Evolutionary conservation across 2,797 vertebrate species (phyloP).

Genomic region (Rhynchotus rufescens): DNA sequence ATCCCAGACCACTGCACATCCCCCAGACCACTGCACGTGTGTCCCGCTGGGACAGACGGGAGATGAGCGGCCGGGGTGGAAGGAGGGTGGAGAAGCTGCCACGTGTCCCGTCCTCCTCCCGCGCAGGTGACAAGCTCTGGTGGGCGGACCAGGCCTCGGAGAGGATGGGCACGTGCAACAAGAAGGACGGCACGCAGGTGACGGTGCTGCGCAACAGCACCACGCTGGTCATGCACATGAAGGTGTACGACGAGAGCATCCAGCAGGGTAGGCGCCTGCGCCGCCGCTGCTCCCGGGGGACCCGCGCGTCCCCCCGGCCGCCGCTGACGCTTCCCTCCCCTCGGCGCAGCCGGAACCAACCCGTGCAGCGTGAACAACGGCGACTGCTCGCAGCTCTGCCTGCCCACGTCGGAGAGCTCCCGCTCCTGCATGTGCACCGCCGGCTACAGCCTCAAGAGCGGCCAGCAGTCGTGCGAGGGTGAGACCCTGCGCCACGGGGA

Average conservation of each 20-base stretch:
- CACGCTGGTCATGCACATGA: conserved; percentile 96
- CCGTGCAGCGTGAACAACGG: conserved; percentile 94
- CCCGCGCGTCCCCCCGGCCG: fast-evolving
- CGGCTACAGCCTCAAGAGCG: conserved; percentile 93
- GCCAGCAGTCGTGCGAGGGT: conserved; percentile 96
- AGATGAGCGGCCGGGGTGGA: fast-evolving
- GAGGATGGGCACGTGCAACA: conserved; percentile 94
- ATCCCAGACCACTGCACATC: too few species aligned
- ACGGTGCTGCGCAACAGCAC: conserved; percentile 91
- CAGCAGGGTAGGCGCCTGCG: conserved; percentile 83
- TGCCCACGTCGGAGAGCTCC: conserved; percentile 89
- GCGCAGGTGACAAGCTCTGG: conserved; percentile 92
- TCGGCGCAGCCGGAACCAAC: conserved; percentile 80
- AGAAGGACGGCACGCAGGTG: conserved; percentile 85
- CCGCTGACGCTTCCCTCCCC: neutral
- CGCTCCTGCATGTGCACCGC: conserved; percentile 96
- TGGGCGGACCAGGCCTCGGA: conserved; percentile 95
- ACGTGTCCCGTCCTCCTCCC: neutral
- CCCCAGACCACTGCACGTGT: too few species aligned
- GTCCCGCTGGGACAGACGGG: neutral
- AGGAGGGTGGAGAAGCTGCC: neutral
- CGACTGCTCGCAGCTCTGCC: conserved; percentile 95
- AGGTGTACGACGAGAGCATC: conserved; percentile 91
- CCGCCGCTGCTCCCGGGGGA: fast-evolving
- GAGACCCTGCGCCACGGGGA: neutral